Conservation (phyloP, 2,113 vertebrate genomes). For the Gymnobelideus leadbeateri region DNA sequence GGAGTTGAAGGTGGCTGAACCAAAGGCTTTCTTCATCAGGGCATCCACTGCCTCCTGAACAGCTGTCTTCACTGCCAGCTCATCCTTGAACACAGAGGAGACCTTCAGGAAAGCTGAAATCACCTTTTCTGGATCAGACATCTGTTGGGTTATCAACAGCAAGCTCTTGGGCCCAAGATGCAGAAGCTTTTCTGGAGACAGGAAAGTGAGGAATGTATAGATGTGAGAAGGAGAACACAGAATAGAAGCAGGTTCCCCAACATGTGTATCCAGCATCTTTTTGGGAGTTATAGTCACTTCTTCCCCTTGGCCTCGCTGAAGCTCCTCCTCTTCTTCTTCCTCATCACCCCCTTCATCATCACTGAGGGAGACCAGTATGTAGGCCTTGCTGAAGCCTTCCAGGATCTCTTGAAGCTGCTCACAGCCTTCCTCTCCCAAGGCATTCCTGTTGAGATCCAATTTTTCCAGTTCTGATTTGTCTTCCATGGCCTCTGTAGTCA, state of each 20-base stretch:
- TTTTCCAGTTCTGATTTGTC: constrained; percentile 91
- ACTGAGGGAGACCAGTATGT: constrained; percentile 89
- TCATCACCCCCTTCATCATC: constrained; percentile 86
- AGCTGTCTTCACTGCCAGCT: constrained; percentile 88
- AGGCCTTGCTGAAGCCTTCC: constrained; percentile 88
- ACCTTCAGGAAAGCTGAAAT: constrained; percentile 94
- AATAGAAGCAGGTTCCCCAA: constrained; percentile 85
- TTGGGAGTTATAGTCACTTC: constrained; percentile 72
- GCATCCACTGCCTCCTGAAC: constrained; percentile 88
- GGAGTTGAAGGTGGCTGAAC: constrained; percentile 88
- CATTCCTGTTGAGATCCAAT: constrained; percentile 96
- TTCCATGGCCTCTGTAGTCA: constrained; percentile 89
- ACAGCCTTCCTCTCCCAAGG: constrained; percentile 94
- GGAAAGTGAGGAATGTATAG: constrained; percentile 93
- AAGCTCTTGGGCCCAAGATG: constrained; percentile 92
- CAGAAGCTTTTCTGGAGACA: constrained; percentile 95
- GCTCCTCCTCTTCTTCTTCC: constrained; percentile 76
- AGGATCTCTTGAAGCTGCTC: constrained; percentile 91
- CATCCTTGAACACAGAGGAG: constrained; percentile 95
- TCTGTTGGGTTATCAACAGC: constrained; percentile 92
- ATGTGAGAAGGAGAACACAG: constrained; percentile 86
- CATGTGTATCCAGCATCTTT: constrained; percentile 80
- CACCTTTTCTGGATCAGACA: constrained; percentile 89
- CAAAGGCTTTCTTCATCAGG: constrained; percentile 93
- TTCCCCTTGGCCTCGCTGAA: constrained; percentile 76